phyloP scores from a whole-genome alignment of 2,888 invertebrate genomes.

The Drosophila pegasa region DNA sequence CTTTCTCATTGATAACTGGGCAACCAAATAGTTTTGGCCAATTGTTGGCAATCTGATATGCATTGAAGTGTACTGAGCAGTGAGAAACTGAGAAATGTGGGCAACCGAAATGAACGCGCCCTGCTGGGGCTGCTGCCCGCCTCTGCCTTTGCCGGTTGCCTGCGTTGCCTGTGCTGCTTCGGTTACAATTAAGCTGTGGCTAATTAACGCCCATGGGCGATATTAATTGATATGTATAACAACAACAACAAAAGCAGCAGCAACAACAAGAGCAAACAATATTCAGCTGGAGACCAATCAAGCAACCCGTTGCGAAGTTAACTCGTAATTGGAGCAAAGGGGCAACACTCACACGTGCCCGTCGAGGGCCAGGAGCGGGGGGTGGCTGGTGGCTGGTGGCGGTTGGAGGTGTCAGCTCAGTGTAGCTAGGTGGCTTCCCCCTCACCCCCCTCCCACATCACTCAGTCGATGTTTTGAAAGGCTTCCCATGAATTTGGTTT shows the following conservation, averaged over 20 bases:
- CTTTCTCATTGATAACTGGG: not conserved
- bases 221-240: constrained; percentile 52
- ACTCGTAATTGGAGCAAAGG: constrained; percentile 51
- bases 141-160: not conserved
- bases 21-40: not conserved
- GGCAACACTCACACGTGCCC: constrained; percentile 12
- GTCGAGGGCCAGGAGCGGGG: not conserved
- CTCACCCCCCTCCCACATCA: not conserved
- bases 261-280: constrained; percentile 24
- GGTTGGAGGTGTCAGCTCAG: no score
- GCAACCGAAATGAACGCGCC: not conserved
- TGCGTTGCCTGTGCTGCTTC: not conserved
- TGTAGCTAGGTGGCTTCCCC: not conserved
- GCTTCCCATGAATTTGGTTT: constrained; percentile 2
- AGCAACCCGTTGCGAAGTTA: constrained; percentile 42
- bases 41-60: constrained; percentile 1
- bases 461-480: not conserved
- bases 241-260: constrained; percentile 9
- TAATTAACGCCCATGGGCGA: constrained; percentile 61
- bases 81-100: not conserved
- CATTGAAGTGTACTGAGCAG: constrained; percentile 1
- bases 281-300: constrained; percentile 22
- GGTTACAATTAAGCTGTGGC: constrained; percentile 48
- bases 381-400: not conserved
- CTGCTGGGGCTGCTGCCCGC: not conserved